Evolutionary conservation across 2,113 vertebrate genomes (phyloP).

Genomic region (Oncorhynchus clarkii): DNA sequence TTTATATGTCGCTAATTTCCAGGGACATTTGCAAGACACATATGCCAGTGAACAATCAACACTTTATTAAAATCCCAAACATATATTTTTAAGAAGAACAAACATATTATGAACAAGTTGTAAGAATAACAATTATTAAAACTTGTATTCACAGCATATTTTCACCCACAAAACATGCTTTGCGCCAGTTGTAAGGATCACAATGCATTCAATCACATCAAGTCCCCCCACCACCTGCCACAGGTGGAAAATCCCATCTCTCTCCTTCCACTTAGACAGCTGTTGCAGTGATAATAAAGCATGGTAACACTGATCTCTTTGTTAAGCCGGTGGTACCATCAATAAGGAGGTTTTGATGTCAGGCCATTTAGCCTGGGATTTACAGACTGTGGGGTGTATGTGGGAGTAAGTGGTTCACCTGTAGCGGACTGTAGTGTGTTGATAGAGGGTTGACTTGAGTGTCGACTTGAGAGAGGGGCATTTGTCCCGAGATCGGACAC

Average conservation of each 20-base stretch:
- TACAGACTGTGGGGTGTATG: not conserved
- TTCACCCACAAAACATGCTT: too few species aligned
- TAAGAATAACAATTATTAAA: too few species aligned
- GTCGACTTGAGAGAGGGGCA: not conserved
- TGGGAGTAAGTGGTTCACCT: not conserved
- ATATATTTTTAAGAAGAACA: too few species aligned
- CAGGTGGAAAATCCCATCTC: slow-evolving; percentile 27
- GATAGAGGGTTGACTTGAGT: not conserved
- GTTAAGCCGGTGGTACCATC: not conserved
- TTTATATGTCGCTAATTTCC: too few species aligned
- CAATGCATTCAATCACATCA: slow-evolving; percentile 31
- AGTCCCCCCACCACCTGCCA: slow-evolving; percentile 18
- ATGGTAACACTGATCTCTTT: not conserved
- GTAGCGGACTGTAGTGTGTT: not conserved
- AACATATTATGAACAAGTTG: too few species aligned
- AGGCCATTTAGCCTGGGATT: not conserved
- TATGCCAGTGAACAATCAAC: too few species aligned
- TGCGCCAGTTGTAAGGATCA: not conserved
- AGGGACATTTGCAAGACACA: too few species aligned
- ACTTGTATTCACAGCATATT: too few species aligned
- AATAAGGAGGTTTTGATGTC: not conserved
- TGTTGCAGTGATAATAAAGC: not conserved
- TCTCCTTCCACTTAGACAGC: slow-evolving; percentile 51
- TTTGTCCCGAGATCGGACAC: not conserved
- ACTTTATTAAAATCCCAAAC: too few species aligned